These are phyloP conservation scores for Kuschelorhynchus macadamiae DNA, from an alignment of 2,888 invertebrate genomes.

Conservation along the genomic window DNA sequence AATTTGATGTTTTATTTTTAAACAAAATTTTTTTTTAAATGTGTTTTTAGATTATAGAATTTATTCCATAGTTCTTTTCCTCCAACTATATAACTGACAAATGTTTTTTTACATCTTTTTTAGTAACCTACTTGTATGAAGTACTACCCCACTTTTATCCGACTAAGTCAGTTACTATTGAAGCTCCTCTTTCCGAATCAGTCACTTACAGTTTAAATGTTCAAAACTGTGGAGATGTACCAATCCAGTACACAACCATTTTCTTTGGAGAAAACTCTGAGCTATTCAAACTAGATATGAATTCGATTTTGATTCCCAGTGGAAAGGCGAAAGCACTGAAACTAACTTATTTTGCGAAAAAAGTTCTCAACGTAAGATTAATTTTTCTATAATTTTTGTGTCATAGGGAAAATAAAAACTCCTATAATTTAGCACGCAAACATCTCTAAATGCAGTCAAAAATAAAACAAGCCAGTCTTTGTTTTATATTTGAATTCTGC, in stretches of 20 bases:
- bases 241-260: constrained; percentile 57
- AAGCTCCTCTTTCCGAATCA: constrained; percentile 69
- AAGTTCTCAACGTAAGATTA: constrained; percentile 20
- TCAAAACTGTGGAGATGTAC: constrained; percentile 60
- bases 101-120: too few relatives aligned
- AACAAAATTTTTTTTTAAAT: too few relatives aligned
- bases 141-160: constrained; percentile 72
- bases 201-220: constrained; percentile 68
- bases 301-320: constrained; percentile 38
- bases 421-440: too few relatives aligned
- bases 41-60: too few relatives aligned
- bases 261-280: constrained; percentile 59
- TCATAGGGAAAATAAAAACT: neutral
- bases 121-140: constrained; percentile 71
- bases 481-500: too few relatives aligned
- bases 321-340: constrained; percentile 45
- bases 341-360: constrained; percentile 54
- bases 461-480: too few relatives aligned
- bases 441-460: too few relatives aligned
- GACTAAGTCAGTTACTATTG: constrained; percentile 68
- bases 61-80: too few relatives aligned
- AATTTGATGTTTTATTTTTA: too few relatives aligned
- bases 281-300: constrained; percentile 53
- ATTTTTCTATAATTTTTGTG: neutral
- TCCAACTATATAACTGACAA: too few relatives aligned